Base-by-base conservation (phyloP, 2,797 vertebrate genomes). In the Lepus townsendii region DNA sequence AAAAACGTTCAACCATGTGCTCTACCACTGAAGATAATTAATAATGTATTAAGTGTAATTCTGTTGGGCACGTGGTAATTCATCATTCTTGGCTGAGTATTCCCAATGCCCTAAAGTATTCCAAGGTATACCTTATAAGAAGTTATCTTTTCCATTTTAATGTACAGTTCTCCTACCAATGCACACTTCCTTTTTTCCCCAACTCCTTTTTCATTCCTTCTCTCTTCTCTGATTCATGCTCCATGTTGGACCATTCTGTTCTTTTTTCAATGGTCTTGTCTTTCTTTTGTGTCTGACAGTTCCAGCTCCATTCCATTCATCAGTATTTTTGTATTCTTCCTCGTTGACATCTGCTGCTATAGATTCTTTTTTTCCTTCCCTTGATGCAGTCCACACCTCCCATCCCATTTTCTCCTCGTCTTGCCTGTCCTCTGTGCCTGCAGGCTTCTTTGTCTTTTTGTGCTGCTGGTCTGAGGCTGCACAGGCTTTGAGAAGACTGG, bases 381-480 rank as follows among this genome's bases (percentile, higher is more conserved):
- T 4, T 16, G 69, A 71, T 85, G 93, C 88, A 63, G 2, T 38
- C 85, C 32, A 7, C 14, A 0, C 83, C 57, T 89, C 66, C 63
- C 75, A 38, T 88, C 76, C 77, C 69, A 30, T 69, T 90, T 24
- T 66, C 80, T 38, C 83, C 35, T 62, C 72, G 89, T 69, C 66
- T 71, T 75, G 17, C 0, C 35, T 2, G n/a, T 76, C 22, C 66
- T 42, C 47, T 0, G 0, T 62, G 71, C 62, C 82, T 80, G 57
- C 10, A 2, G 88, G 75, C 26, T 16, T 80, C 92, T 96, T 94
- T 96, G 90, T 97, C 95, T 93, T 83, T 92, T 76, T 89, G 50
- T 90, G 52, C 72, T 71, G 78, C 65, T 35, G 35, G 73, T 85
- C 91, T 35, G 76, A 91, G 0, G 5, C 82, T 22, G 5, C 69